Percentiles rank a stretch among this genome's conserved stretches.
Conservation (phyloP, 1,140 invertebrate species). For the Drosophila equinoxialis region DNA sequence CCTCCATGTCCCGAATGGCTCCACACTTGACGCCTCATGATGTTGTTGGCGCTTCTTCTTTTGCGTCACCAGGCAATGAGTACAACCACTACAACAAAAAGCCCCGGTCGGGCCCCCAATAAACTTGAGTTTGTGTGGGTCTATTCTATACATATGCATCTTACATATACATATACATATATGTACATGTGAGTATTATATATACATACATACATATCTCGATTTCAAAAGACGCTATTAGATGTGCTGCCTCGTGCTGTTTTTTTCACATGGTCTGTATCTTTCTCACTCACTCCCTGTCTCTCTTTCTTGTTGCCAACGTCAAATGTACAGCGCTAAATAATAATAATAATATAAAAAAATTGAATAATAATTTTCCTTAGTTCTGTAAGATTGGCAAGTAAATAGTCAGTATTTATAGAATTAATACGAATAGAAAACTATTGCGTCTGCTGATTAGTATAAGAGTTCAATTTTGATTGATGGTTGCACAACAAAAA, state of each 20-base stretch:
- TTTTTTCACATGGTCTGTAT: neutral
- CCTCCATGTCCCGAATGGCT: conserved; percentile 17
- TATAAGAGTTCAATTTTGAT: conserved; percentile 69
- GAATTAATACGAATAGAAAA: neutral
- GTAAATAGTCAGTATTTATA: conserved; percentile 36
- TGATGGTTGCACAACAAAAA: conserved; percentile 49
- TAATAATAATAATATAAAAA: conserved; percentile 35
- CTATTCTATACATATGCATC: conserved; percentile 23
- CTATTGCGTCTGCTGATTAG: conserved; percentile 50
- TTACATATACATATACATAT: neutral
- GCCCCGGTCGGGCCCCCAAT: conserved; percentile 59
- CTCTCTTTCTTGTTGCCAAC: conserved; percentile 55
- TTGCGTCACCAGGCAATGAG: conserved; percentile 52
- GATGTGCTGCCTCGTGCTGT: conserved; percentile 32
- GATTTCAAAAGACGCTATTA: conserved; percentile 53
- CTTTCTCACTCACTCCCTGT: neutral
- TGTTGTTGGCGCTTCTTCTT: conserved; percentile 30
- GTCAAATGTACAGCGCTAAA: conserved; percentile 54
- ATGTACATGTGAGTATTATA: neutral
- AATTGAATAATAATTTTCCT: conserved; percentile 48
- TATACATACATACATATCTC: conserved; percentile 33
- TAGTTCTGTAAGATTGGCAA: conserved; percentile 42
- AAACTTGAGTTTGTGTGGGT: conserved; percentile 39
- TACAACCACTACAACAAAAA: conserved; percentile 3
- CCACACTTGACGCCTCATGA: conserved; percentile 13